phyloP scores from a whole-genome alignment of 2,888 invertebrate genomes.

The Helleia helle region DNA sequence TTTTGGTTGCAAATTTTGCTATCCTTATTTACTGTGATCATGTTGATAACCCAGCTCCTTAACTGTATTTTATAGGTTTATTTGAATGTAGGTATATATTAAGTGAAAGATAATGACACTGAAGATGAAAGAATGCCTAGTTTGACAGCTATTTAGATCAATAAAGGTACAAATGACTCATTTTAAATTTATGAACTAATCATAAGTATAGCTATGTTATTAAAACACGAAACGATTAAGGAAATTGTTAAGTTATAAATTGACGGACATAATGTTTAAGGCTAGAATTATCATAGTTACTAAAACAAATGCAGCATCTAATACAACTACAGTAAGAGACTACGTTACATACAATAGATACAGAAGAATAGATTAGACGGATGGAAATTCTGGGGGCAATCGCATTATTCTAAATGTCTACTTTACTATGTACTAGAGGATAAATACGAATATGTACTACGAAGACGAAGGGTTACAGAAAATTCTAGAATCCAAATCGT shows the following conservation, averaged over 20 bases:
- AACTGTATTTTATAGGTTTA: too few species aligned
- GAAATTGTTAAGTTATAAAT: background rate
- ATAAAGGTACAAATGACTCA: conserved; percentile 4
- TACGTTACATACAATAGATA: conserved; percentile 65
- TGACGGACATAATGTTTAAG: conserved; percentile 9
- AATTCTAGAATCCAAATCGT: conserved; percentile 19
- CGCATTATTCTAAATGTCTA: conserved; percentile 50
- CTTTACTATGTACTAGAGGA: conserved; percentile 28
- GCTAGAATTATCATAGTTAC: conserved; percentile 25
- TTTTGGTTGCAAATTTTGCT: too few species aligned
- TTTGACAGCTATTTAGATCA: too few species aligned
- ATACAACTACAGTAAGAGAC: conserved; percentile 49
- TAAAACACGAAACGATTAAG: background rate
- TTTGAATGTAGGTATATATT: too few species aligned
- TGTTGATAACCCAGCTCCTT: too few species aligned
- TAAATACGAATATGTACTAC: conserved; percentile 25
- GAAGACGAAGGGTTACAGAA: conserved; percentile 21
- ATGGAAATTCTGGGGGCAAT: conserved; percentile 75
- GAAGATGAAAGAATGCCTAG: too few species aligned
- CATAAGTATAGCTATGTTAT: background rate
- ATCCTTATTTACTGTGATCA: too few species aligned
- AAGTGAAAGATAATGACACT: too few species aligned
- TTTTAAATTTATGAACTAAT: background rate
- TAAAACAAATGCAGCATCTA: conserved; percentile 39
- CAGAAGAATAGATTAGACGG: conserved; percentile 71